These are phyloP conservation scores for Mystacides longicornis DNA, from an alignment of 2,888 invertebrate species.

Conservation along the genomic window DNA sequence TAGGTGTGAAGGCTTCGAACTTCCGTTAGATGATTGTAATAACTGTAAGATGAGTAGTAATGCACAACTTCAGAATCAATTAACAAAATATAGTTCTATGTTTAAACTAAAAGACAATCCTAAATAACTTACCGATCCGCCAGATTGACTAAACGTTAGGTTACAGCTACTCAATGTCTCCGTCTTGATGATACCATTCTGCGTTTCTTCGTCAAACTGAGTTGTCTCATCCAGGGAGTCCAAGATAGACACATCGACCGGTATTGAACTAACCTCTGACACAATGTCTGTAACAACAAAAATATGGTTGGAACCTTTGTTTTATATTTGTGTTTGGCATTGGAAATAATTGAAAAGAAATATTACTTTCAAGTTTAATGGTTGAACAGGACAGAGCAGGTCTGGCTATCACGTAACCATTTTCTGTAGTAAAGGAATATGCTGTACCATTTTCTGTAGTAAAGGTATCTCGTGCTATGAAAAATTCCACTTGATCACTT, in stretches of 20 bases:
- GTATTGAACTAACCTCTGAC: conserved; percentile 10
- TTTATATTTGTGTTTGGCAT: neutral
- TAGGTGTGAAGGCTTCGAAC: conserved; percentile 8
- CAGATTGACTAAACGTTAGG: conserved; percentile 14
- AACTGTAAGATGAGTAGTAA: neutral
- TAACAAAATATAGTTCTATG: too few species aligned
- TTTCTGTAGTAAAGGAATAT: conserved; percentile 23
- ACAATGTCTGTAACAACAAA: conserved; percentile 7
- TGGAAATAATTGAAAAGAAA: neutral
- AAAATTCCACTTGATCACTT: conserved; percentile 20
- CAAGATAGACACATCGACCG: conserved; percentile 17
- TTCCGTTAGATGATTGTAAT: conserved; percentile 3
- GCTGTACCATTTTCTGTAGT: conserved; percentile 19
- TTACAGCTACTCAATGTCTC: conserved; percentile 15
- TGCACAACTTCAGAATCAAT: too few species aligned
- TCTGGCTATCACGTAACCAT: conserved; percentile 24
- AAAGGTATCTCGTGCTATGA: conserved; percentile 13
- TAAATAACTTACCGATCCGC: conserved; percentile 19
- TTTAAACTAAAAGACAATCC: too few species aligned
- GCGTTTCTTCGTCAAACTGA: conserved; percentile 19
- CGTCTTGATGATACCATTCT: conserved; percentile 14
- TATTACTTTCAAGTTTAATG: conserved; percentile 9
- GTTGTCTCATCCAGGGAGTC: conserved; percentile 19
- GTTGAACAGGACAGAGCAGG: conserved; percentile 14
- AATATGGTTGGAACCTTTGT: neutral